Conservation (phyloP, 2,888 invertebrate genomes). For the Cylindroiulus punctatus region DNA sequence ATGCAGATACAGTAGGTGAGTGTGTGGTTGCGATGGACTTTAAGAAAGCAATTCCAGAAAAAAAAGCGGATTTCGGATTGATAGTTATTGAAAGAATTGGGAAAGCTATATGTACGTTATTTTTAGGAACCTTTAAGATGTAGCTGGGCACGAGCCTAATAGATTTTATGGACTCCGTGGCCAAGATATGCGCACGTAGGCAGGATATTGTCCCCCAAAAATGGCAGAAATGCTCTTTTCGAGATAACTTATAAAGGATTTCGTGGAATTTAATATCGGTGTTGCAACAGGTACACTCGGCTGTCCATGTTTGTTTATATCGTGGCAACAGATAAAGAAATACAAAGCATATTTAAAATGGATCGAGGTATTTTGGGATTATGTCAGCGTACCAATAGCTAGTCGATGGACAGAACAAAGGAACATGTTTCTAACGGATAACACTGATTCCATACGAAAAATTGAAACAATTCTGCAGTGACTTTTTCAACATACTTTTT, state of each 20-base stretch:
- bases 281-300: background rate
- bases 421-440: background rate
- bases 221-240: background rate
- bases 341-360: no score
- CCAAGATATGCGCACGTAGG: background rate
- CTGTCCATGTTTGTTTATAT: background rate
- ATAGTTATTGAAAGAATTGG: background rate
- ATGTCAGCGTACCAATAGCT: no score
- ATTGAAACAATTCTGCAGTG: no score
- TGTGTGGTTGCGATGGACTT: background rate
- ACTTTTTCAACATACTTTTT: no score
- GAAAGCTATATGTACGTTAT: background rate
- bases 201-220: background rate
- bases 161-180: background rate
- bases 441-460: no score
- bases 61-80: background rate
- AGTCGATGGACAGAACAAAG: background rate
- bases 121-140: background rate
- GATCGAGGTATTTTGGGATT: no score
- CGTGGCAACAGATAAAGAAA: no score
- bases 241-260: background rate
- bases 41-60: constrained; percentile 7
- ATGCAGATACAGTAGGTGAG: background rate
- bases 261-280: background rate
- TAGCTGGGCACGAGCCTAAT: background rate